phyloP scores from a whole-genome alignment of 2,797 vertebrate genomes.

The Agapornis canus region DNA sequence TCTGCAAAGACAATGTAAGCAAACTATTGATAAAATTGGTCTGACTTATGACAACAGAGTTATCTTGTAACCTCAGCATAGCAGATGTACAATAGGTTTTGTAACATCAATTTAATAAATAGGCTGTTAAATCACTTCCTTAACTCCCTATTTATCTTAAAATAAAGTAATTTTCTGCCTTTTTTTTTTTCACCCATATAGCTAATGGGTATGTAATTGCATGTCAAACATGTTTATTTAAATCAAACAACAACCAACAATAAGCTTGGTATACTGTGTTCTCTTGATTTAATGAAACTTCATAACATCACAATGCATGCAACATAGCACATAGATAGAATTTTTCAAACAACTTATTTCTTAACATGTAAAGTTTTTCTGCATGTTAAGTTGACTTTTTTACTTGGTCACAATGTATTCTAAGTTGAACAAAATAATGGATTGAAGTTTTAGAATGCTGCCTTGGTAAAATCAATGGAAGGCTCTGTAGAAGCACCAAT shows the following conservation, averaged over 20 bases:
- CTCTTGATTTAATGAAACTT: not conserved
- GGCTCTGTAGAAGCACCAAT: not conserved
- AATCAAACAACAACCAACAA: not conserved
- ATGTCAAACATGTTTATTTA: not conserved
- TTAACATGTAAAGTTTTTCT: not conserved
- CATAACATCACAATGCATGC: not conserved
- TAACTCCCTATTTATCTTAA: not conserved
- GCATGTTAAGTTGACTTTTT: not conserved
- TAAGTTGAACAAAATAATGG: not conserved
- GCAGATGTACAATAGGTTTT: not conserved
- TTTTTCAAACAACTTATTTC: not conserved
- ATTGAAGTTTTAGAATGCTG: not conserved
- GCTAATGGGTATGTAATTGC: not conserved
- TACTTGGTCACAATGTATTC: not conserved
- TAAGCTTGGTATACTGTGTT: not conserved
- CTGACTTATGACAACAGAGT: not conserved
- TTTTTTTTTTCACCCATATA: not conserved
- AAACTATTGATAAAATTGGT: not conserved
- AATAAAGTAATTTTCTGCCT: not conserved
- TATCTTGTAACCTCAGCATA: not conserved
- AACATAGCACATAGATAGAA: not conserved
- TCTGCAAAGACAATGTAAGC: not conserved
- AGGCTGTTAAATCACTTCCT: not conserved
- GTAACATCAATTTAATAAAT: not conserved
- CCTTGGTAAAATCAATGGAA: not conserved